Evolutionary conservation across 2,888 invertebrate genomes (phyloP), one percentile per base, ranked within the genome.

Genomic region (Drosophila longiperda): DNA sequence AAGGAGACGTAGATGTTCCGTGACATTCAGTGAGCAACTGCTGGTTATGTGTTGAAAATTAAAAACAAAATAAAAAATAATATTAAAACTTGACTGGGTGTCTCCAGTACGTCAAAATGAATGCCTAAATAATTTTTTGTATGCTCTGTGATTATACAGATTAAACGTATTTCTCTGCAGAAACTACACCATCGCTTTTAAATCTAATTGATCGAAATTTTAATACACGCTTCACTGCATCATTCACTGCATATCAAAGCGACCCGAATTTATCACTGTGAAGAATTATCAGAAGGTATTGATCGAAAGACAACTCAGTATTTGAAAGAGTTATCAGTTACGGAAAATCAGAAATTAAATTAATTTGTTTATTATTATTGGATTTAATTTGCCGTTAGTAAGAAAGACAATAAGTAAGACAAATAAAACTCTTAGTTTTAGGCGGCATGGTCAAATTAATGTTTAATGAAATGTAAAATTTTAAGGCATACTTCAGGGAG

Each of bases 1-100:
- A 96, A 96, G 92, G 92, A 92, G 65, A 88, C 89, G 60, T 85
- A 85, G 15, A 61, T 34, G 26, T 17, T 49, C 23, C 8, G 45
- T 20, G 23, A n/a, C 34, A 38, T 57, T 29, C 23, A 45, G 49
- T 42, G 42, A 53, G 15, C 26, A 38, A 12, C 15, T 33, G 23
- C 42, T 77, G 64, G 26, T 77, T 81, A 59, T 54, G 55, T 81
- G 64, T 53, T 67, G 61, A 60, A 55, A 69, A 36, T 45, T 17
- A n/a, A 61, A 59, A 53, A 49, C 5, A 58, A 55, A 60, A 42
- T 15, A 40, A 53, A 15, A 62, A 53, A 36, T 12, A 49, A 34
- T 9, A 67, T 42, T 70, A 70, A 57, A 70, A 49, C 33, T 20
- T 34, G 54, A 62, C 73, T 66, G 59, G 54, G 66, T 45, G 52